These are phyloP conservation scores for Drosophila simulans DNA, from an alignment of 1,140 invertebrate species.

Conservation along the genomic window DNA sequence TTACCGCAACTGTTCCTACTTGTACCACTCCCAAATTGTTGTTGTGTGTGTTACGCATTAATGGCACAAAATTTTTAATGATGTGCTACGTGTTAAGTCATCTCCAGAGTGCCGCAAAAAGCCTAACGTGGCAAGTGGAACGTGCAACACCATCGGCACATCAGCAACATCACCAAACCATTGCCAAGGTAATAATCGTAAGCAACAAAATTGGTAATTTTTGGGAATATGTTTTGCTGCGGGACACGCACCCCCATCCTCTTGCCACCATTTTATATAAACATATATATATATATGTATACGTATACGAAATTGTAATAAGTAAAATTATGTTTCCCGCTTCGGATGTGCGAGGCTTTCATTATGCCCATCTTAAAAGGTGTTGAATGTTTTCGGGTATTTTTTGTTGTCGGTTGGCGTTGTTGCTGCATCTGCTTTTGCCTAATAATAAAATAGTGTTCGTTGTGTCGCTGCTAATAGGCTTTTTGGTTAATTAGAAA, in stretches of 20 bases:
- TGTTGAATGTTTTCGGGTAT: conserved; percentile 56
- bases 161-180: conserved; percentile 45
- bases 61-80: conserved; percentile 82
- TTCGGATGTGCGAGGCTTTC: conserved; percentile 48
- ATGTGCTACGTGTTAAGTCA: conserved; percentile 82
- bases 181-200: conserved; percentile 81
- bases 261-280: conserved; percentile 20
- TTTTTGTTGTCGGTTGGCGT: conserved; percentile 30
- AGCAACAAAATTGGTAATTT: conserved; percentile 83
- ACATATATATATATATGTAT: conserved; percentile 33
- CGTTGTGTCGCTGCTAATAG: conserved; percentile 63
- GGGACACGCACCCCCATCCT: conserved; percentile 4
- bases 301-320: conserved; percentile 74
- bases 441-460: conserved; percentile 61
- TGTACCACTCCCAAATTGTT: not conserved
- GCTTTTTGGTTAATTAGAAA: conserved; percentile 80
- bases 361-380: conserved; percentile 67
- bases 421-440: conserved; percentile 29
- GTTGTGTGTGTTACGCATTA: conserved; percentile 71
- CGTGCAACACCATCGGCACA: conserved; percentile 50
- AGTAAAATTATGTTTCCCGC: conserved; percentile 70
- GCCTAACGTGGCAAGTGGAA: conserved; percentile 48
- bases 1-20: not conserved
- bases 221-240: conserved; percentile 71
- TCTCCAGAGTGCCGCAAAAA: conserved; percentile 80